A percentile compares a stretch with the other conserved stretches of the same genome.
phyloP scores from a whole-genome alignment of 2,113 vertebrate species.

The Motacilla tschutschensis region DNA sequence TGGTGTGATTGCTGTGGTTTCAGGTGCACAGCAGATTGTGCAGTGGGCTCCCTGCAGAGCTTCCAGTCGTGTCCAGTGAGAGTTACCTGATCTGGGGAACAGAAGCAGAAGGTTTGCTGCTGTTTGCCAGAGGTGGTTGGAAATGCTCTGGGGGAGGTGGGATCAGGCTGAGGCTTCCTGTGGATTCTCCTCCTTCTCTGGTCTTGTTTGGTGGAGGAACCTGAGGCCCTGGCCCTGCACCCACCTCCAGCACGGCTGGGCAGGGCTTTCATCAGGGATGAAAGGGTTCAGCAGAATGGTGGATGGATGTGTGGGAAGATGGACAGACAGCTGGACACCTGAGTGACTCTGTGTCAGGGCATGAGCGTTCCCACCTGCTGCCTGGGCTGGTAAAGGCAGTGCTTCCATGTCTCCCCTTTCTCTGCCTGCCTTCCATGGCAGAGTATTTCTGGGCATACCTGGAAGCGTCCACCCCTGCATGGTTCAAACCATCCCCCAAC shows the following conservation, averaged over 20 bases:
- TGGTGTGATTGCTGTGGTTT: neutral
- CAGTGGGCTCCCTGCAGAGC: neutral
- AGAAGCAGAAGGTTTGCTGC: neutral
- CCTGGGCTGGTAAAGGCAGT: neutral
- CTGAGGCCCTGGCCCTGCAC: accelerated
- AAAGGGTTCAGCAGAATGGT: neutral
- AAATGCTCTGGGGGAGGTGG: neutral
- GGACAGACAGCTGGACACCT: neutral
- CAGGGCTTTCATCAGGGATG: accelerated
- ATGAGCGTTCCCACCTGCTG: neutral
- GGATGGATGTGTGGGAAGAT: neutral
- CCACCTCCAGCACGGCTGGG: accelerated
- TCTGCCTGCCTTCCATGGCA: accelerated
- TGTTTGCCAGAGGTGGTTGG: neutral
- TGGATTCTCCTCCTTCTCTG: neutral
- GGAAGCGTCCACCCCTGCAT: neutral
- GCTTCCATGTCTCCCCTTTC: accelerated
- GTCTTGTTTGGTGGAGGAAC: neutral
- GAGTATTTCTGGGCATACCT: neutral
- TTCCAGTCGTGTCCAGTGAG: neutral
- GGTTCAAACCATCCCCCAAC: accelerated
- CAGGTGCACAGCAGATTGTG: accelerated
- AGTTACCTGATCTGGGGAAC: neutral
- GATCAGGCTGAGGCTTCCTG: neutral
- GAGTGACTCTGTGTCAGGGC: neutral